phyloP scores from a whole-genome alignment of 1,140 invertebrate species.

The Drosophila watanabei region DNA sequence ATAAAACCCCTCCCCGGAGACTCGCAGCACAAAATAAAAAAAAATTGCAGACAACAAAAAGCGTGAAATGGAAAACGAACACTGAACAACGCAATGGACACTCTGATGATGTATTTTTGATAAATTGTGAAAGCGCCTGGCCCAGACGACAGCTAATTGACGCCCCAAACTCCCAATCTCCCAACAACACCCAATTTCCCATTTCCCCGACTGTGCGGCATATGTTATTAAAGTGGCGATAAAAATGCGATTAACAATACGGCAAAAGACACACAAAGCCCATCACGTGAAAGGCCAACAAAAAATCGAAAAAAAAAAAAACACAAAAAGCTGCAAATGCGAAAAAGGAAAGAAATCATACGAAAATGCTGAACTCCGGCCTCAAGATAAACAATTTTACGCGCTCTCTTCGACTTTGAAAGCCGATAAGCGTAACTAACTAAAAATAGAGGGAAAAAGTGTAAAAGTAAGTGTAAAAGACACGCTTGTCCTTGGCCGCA shows the following conservation, averaged over 20 bases:
- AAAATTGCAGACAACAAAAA: conserved; percentile 29
- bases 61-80: conserved; percentile 58
- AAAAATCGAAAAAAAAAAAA: conserved; percentile 16
- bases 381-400: conserved; percentile 39
- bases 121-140: conserved; percentile 73
- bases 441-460: conserved; percentile 17
- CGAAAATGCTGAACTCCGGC: conserved; percentile 25
- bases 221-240: conserved; percentile 64
- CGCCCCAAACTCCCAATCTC: conserved; percentile 34
- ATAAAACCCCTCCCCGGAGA: conserved; percentile 26
- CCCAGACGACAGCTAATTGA: conserved; percentile 65
- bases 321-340: conserved; percentile 13
- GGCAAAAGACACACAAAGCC: conserved; percentile 40
- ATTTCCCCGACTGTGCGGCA: conserved; percentile 29
- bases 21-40: conserved; percentile 5
- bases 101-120: conserved; percentile 57
- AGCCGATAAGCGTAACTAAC: conserved; percentile 8
- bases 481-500: conserved; percentile 17
- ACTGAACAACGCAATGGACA: conserved; percentile 32
- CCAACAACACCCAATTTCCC: conserved; percentile 31
- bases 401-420: conserved; percentile 31
- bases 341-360: conserved; percentile 31
- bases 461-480: conserved; percentile 37
- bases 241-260: conserved; percentile 74
- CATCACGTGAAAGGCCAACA: conserved; percentile 65